phyloP scores from a whole-genome alignment of 2,113 vertebrate species.

The Seriola quinqueradiata region DNA sequence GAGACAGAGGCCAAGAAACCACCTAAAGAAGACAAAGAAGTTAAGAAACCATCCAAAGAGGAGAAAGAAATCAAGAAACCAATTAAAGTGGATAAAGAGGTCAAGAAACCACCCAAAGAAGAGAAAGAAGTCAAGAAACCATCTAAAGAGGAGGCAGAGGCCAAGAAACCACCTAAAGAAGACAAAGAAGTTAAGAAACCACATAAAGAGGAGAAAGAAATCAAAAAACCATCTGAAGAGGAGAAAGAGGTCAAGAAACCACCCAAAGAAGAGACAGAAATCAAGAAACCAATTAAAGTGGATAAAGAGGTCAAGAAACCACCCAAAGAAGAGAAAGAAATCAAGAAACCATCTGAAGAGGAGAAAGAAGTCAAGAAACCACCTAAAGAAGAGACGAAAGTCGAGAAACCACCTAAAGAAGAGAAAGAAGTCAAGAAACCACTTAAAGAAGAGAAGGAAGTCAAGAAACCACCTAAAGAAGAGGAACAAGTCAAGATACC shows the following conservation, averaged over 20 bases:
- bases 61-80: neutral
- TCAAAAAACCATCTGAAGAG: neutral
- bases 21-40: neutral
- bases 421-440: neutral
- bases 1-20: slow-evolving; percentile 1
- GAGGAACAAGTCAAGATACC: neutral
- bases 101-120: slow-evolving; percentile 9
- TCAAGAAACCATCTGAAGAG: neutral
- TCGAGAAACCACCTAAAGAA: neutral
- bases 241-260: neutral
- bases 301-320: neutral
- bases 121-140: neutral
- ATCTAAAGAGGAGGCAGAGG: neutral
- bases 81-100: slow-evolving; percentile 9
- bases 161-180: neutral
- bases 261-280: neutral
- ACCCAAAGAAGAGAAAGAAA: neutral
- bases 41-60: slow-evolving; percentile 5
- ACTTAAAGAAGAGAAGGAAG: neutral
- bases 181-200: neutral
- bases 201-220: neutral
- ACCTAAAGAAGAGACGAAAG: neutral
- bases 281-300: neutral
- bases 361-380: neutral
- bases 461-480: neutral